These are phyloP conservation scores for Ceratina japonica DNA, from an alignment of 1,140 invertebrate species.

Conservation along the genomic window DNA sequence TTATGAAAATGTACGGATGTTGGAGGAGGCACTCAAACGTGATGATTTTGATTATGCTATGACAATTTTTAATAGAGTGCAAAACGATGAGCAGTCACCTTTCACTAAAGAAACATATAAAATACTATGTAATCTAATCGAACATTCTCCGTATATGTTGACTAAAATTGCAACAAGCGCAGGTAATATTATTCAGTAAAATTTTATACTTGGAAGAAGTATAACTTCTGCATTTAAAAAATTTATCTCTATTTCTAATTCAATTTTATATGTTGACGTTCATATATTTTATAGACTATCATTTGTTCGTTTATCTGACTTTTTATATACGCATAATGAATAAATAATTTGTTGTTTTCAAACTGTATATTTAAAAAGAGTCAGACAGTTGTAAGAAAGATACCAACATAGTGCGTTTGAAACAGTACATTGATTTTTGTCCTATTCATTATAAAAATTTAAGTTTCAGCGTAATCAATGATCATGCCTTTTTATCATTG, in stretches of 20 bases:
- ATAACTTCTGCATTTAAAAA: background rate
- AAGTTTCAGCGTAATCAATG: background rate
- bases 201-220: background rate
- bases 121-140: constrained; percentile 61
- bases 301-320: background rate
- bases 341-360: too few species aligned
- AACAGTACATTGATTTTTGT: too few species aligned
- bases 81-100: constrained; percentile 17
- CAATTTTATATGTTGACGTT: background rate
- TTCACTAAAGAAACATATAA: constrained; percentile 56
- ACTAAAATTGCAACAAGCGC: constrained; percentile 54
- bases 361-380: too few species aligned
- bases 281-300: constrained; percentile 3
- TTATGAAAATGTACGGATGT: constrained; percentile 48
- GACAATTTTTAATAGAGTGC: constrained; percentile 48
- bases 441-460: too few species aligned
- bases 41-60: constrained; percentile 64
- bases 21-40: constrained; percentile 57
- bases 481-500: constrained; percentile 10
- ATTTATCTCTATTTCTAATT: background rate
- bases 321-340: too few species aligned
- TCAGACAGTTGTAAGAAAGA: too few species aligned
- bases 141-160: constrained; percentile 53
- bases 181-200: constrained; percentile 60
- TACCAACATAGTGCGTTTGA: too few species aligned